phyloP scores from a whole-genome alignment of 2,888 invertebrate genomes.

The Yponomeuta malinellus region DNA sequence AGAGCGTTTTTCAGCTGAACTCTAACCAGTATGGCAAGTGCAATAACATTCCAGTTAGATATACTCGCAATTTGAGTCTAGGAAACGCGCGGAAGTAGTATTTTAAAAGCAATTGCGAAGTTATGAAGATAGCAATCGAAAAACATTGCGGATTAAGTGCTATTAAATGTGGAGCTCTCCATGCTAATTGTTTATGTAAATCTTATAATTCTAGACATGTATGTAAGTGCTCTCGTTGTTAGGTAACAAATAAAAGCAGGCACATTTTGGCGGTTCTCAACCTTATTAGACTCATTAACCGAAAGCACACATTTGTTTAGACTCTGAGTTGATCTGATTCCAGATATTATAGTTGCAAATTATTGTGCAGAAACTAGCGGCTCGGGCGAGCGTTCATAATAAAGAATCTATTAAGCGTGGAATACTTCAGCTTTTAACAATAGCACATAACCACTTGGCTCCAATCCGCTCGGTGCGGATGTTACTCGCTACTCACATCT shows the following conservation, averaged over 20 bases:
- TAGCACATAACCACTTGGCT: constrained; percentile 19
- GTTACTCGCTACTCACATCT: constrained; percentile 31
- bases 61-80: no score
- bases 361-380: constrained; percentile 24
- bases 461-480: constrained; percentile 33
- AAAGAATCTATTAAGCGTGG: constrained; percentile 13
- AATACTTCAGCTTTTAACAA: constrained; percentile 13
- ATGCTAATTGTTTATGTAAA: constrained; percentile 6
- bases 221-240: constrained; percentile 9
- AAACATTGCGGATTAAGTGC: background rate
- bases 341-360: constrained; percentile 20
- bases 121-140: background rate
- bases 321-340: constrained; percentile 17
- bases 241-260: constrained; percentile 5
- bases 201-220: background rate
- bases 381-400: background rate
- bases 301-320: constrained; percentile 4
- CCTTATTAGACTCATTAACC: constrained; percentile 6
- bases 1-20: background rate
- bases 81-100: no score
- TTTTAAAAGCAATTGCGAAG: no score
- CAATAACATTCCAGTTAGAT: no score
- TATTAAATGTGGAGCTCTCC: background rate
- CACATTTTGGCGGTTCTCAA: background rate
- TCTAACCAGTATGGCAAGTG: no score